Evolutionary conservation across 2,113 vertebrate species (phyloP).

Genomic region (Pelusios castaneus): DNA sequence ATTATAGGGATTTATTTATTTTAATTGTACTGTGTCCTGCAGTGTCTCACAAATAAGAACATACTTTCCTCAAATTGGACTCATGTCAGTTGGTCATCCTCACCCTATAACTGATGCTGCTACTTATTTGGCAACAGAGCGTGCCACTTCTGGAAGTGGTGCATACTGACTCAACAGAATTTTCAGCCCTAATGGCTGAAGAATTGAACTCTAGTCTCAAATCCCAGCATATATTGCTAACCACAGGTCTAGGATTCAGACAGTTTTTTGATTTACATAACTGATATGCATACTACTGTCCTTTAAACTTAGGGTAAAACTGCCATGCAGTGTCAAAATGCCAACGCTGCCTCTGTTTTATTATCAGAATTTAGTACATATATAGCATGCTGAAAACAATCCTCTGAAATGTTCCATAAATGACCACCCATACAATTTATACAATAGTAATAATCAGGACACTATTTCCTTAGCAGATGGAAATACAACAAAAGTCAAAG

Average conservation of each 20-base stretch:
- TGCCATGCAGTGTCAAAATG: background rate
- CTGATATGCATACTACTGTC: background rate
- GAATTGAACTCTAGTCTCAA: background rate
- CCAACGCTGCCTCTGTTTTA: background rate
- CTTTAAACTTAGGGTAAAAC: background rate
- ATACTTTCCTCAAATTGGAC: too few relatives aligned
- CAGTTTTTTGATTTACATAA: background rate
- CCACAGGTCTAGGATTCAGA: rapidly evolving
- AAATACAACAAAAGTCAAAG: background rate
- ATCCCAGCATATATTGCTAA: background rate
- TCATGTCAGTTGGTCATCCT: too few relatives aligned
- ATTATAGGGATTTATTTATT: too few relatives aligned
- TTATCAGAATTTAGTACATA: background rate
- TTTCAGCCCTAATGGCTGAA: background rate
- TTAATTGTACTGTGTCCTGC: too few relatives aligned
- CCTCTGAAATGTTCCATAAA: background rate
- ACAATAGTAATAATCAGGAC: background rate
- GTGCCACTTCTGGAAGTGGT: background rate
- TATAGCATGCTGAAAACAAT: background rate
- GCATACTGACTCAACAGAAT: background rate
- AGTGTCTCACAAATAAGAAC: too few relatives aligned
- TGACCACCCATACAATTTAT: background rate
- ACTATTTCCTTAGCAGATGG: background rate
- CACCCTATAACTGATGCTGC: conserved; percentile 21
- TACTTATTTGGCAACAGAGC: conserved; percentile 16